A percentile compares a stretch with the other conserved stretches of the same genome.
phyloP scores from a whole-genome alignment of 2,113 vertebrate genomes.

The Oplegnathus fasciatus region DNA sequence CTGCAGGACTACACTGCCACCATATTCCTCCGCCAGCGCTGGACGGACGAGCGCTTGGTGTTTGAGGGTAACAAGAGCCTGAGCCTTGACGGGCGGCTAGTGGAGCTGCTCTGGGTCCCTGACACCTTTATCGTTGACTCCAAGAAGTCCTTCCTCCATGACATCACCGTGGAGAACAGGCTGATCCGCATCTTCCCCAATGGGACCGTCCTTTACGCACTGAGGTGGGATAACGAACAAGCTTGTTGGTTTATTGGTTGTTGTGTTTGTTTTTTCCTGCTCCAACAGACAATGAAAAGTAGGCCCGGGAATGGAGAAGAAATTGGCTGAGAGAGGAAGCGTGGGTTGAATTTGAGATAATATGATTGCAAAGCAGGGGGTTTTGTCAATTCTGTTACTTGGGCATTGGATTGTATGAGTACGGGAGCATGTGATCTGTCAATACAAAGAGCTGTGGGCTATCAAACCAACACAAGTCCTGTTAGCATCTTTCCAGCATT shows the following conservation, averaged over 20 bases:
- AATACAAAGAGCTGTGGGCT: conserved; percentile 33
- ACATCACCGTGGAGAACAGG: conserved; percentile 93
- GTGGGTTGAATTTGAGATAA: conserved; percentile 51
- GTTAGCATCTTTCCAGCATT: conserved; percentile 18
- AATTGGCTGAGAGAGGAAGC: conserved; percentile 39
- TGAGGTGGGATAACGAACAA: conserved; percentile 81
- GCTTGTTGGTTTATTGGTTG: neutral
- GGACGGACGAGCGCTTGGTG: conserved; percentile 92
- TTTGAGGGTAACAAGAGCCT: conserved; percentile 93
- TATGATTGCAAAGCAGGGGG: conserved; percentile 38
- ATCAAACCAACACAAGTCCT: conserved; percentile 13
- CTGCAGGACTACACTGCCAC: conserved; percentile 91
- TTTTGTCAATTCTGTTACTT: conserved; percentile 50
- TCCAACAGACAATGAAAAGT: conserved; percentile 50
- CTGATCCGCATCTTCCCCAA: conserved; percentile 95
- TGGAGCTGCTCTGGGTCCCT: conserved; percentile 93
- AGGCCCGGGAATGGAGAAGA: conserved; percentile 26
- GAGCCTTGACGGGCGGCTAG: conserved; percentile 91
- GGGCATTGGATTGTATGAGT: conserved; percentile 41
- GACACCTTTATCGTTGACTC: conserved; percentile 95
- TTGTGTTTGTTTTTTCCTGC: conserved; percentile 26
- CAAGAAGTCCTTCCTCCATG: conserved; percentile 93
- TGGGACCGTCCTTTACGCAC: conserved; percentile 91
- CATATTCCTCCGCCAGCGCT: conserved; percentile 92
- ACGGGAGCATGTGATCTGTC: conserved; percentile 25